These are phyloP conservation scores for Pygoscelis adeliae DNA, from an alignment of 2,113 vertebrate genomes.

Conservation along the genomic window DNA sequence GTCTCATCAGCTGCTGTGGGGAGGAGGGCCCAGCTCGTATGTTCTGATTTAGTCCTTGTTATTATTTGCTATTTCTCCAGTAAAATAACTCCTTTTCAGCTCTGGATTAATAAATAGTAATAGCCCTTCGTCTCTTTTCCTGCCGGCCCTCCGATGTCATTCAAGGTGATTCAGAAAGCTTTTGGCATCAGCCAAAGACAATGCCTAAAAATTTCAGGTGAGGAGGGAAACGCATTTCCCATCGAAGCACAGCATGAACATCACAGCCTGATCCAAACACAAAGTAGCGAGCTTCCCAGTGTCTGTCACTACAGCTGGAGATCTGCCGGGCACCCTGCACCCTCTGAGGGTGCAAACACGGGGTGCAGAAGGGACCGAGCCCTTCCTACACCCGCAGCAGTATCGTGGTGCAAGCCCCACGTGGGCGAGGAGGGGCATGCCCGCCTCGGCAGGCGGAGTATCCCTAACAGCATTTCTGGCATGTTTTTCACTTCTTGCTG, in stretches of 20 bases:
- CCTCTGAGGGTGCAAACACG: fast-evolving
- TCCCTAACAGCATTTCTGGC: background rate
- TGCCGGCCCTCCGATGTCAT: background rate
- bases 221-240: fast-evolving
- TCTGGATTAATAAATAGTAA: background rate
- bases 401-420: background rate
- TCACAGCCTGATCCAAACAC: background rate
- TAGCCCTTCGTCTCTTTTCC: background rate
- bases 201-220: background rate
- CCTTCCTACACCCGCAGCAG: background rate
- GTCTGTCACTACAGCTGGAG: background rate
- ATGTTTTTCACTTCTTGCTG: background rate
- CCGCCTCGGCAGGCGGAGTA: background rate
- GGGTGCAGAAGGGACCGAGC: background rate
- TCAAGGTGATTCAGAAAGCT: background rate
- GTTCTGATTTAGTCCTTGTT: background rate
- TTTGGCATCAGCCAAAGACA: background rate
- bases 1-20: background rate
- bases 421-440: background rate
- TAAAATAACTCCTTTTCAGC: background rate
- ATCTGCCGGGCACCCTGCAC: background rate
- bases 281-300: fast-evolving
- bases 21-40: background rate
- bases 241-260: fast-evolving
- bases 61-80: background rate